Conservation (phyloP, 2,113 vertebrate genomes). For the Tyrannus savana region DNA sequence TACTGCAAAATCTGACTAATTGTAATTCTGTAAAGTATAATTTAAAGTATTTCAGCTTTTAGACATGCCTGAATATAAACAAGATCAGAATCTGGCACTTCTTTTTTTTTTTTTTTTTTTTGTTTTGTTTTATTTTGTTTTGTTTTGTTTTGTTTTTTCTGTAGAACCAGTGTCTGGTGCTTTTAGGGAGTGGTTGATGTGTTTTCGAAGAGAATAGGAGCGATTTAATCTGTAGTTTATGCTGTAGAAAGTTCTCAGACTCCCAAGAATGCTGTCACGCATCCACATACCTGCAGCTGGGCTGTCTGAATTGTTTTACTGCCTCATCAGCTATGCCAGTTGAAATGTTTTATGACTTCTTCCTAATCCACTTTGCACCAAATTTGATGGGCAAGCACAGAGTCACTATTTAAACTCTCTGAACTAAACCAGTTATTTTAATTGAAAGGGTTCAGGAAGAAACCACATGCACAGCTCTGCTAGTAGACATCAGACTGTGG, state of each 20-base stretch:
- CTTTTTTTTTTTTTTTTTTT: not conserved
- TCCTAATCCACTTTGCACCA: not conserved
- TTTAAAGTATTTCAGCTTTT: not conserved
- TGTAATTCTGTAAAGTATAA: not conserved
- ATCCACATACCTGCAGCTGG: not conserved
- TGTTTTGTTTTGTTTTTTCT: too few species aligned
- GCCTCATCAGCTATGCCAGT: not conserved
- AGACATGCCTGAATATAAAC: not conserved
- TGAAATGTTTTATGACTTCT: not conserved
- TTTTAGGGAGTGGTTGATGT: not conserved
- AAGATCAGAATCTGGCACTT: not conserved
- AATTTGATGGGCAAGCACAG: not conserved
- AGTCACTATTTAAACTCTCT: not conserved
- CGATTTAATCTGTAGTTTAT: not conserved
- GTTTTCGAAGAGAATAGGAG: not conserved
- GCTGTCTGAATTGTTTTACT: not conserved
- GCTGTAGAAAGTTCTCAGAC: not conserved
- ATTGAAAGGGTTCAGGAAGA: not conserved
- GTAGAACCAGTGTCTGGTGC: not conserved
- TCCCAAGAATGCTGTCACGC: not conserved
- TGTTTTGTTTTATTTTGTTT: too few species aligned
- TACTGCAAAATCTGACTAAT: not conserved
- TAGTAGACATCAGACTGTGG: not conserved
- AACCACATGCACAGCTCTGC: not conserved
- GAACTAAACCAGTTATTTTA: not conserved